Evolutionary conservation across 1,140 invertebrate genomes (phyloP).

Genomic region (Bombus terrestris): DNA sequence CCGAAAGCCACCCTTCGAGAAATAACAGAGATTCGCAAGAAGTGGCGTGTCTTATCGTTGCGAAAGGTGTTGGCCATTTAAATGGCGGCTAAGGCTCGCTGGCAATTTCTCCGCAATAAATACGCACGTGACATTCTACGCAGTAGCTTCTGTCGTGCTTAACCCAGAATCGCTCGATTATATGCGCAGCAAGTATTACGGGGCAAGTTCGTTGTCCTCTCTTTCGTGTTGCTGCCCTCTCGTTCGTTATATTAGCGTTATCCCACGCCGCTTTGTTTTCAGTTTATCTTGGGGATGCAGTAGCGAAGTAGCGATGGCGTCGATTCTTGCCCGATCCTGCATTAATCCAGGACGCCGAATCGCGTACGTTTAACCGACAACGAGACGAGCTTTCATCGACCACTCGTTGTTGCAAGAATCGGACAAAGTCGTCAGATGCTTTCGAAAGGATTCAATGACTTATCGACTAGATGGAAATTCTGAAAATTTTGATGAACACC

Average conservation of each 20-base stretch:
- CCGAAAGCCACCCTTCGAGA: background rate
- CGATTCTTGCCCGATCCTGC: background rate
- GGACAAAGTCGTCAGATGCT: too few relatives aligned
- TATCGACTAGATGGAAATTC: too few relatives aligned
- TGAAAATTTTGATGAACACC: too few relatives aligned
- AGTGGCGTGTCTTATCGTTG: background rate
- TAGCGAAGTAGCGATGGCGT: constrained; percentile 18
- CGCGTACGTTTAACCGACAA: background rate
- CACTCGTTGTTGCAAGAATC: too few relatives aligned
- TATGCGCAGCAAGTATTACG: constrained; percentile 53
- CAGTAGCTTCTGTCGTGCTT: constrained; percentile 53
- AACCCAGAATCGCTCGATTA: constrained; percentile 66
- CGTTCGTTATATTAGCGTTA: constrained; percentile 60
- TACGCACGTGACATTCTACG: constrained; percentile 57
- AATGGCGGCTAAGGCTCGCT: background rate
- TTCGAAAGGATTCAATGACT: too few relatives aligned
- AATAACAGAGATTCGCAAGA: constrained; percentile 6
- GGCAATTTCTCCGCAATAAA: constrained; percentile 49
- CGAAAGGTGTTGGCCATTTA: constrained; percentile 35
- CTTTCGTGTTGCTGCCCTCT: constrained; percentile 53
- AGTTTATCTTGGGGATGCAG: constrained; percentile 59
- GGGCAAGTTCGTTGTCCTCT: constrained; percentile 71
- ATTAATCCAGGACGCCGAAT: too few relatives aligned
- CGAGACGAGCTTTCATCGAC: too few relatives aligned
- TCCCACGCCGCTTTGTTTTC: constrained; percentile 55